Base-by-base conservation (phyloP, 2,113 vertebrate genomes). In the Apodemus sylvaticus region DNA sequence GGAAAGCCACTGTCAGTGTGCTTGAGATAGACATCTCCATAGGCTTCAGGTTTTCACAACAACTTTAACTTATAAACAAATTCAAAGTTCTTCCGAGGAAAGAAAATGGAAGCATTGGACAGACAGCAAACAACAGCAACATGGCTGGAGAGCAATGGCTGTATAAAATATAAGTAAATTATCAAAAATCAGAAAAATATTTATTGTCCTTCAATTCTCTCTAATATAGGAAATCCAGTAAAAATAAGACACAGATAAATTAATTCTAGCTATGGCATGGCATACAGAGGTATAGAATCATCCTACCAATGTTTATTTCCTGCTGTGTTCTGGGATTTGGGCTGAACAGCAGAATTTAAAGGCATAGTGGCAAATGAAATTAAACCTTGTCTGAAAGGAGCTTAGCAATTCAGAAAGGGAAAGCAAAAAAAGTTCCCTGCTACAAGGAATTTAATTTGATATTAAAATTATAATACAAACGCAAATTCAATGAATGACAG, bases 391-490 rank as follows among this genome's bases (percentile, higher is more conserved):
- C 88, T 31, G 55, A 39, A 91, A 96, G 8, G 2, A 92, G 6
- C 53, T 90, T 82, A 94, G 93, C 9, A 70, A 5, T 89, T 58
- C 77, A 55, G 58, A 79, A 17, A 7, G 31, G 19, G 9, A 68
- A 86, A 55, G 51, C n/a, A 60, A 55, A 79, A 91, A 62, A 51
- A 58, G n/a, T 68, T 34, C 71, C 55, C 45, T 24, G 79, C 71
- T 62, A 42, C 42, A 58, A 22, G 51, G 95, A 93, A 71, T 86
- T 90, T 82, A 91, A 95, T 96, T 94, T 93, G 29, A 78, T 93
- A 88, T 92, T 62, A 94, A n/a, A 86, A 95, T 95, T 51, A 89
- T 88, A 94, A 92, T 81, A 26, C 64, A 94, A 94, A 96, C 90
- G 62, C 42, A 64, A 70, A 79, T 89, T 51, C 51, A 96, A 68